phyloP scores from a whole-genome alignment of 2,113 vertebrate genomes.

The Antechinus flavipes region DNA sequence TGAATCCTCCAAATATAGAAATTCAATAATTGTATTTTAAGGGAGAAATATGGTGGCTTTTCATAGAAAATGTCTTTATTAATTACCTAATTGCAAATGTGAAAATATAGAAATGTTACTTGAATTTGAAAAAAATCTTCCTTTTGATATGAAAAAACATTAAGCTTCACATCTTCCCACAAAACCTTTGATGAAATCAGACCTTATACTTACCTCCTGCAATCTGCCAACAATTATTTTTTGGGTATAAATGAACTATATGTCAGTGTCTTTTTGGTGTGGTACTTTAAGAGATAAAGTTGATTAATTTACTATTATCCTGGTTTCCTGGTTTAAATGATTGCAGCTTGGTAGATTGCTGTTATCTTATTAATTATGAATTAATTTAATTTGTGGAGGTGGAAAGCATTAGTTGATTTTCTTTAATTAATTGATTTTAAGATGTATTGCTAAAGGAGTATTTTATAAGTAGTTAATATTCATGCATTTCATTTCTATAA shows the following conservation, averaged over 20 bases:
- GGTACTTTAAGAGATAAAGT: slow-evolving; percentile 41
- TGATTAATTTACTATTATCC: slow-evolving; percentile 63
- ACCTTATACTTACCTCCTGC: not conserved
- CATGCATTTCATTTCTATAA: slow-evolving; percentile 32
- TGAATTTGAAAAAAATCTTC: slow-evolving; percentile 8
- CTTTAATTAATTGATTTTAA: slow-evolving; percentile 70
- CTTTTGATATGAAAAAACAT: slow-evolving; percentile 46
- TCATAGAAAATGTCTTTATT: slow-evolving; percentile 4
- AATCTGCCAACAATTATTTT: slow-evolving; percentile 44
- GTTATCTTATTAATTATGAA: slow-evolving; percentile 70
- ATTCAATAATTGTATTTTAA: not conserved
- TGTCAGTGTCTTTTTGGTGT: slow-evolving; percentile 48
- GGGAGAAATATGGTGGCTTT: slow-evolving; percentile 26
- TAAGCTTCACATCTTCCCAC: not conserved
- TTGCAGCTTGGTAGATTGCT: slow-evolving; percentile 58
- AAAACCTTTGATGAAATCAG: slow-evolving; percentile 46
- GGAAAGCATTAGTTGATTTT: slow-evolving; percentile 62
- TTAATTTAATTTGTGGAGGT: slow-evolving; percentile 70
- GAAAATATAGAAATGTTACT: slow-evolving; percentile 10
- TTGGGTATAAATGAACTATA: slow-evolving; percentile 53
- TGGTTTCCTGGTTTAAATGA: slow-evolving; percentile 72
- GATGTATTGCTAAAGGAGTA: slow-evolving; percentile 44
- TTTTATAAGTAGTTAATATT: slow-evolving; percentile 46
- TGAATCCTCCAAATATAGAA: slow-evolving; percentile 20
- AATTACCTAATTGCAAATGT: slow-evolving; percentile 52